Evolutionary conservation across 2,888 invertebrate genomes (phyloP), one percentile per base, ranked within the genome.

Genomic region (Malachius bipustulatus): DNA sequence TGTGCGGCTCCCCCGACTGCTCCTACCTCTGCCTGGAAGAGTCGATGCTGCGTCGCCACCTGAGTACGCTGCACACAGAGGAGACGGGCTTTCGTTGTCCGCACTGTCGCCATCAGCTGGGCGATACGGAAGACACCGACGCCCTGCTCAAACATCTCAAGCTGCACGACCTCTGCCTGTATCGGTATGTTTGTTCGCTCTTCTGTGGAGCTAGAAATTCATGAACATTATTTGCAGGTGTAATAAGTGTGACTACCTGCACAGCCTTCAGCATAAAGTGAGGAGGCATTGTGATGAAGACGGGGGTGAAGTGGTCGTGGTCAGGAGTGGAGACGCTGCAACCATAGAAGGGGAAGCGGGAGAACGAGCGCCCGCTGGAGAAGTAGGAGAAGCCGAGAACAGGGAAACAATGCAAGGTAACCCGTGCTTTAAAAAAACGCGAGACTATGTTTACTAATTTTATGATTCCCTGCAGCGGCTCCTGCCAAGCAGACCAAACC

Each of bases 1-100:
- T 77, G 0, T 89, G 89, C 54, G 79, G 82, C 4, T 77, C 78
- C 0, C 58, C 63, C 13, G 71, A 65, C 40, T 87, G 85, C 58
- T 69, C 69, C 38, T 83, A 82, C 57, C 70, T 77, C 26, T 78
- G 81, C 0, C 67, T 76, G 1, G 77, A 78, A 49, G 83, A 82
- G 47, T 67, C 64, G 4, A 80, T 79, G 71, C 63, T 85, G 29
- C 70, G 76, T 13, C 69, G 70, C 47, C 85, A 87, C 56, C 70
- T 85, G 60, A 73, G 73, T 43, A 75, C 82, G 0, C 60, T 83
- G 32, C 85, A 85, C 54, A 63, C 68, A 2, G 70, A 71, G 14
- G 70, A 75, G 28, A 60, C 43, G 1, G 39, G 38, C 0, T 62
- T 61, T 42, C 52, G 46, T 10, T 87, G 87, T 57, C 73, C 75